Percentiles rank a stretch among this genome's conserved stretches.
phyloP scores from a whole-genome alignment of 2,888 invertebrate genomes.

The Lithophane semibrunnea region DNA sequence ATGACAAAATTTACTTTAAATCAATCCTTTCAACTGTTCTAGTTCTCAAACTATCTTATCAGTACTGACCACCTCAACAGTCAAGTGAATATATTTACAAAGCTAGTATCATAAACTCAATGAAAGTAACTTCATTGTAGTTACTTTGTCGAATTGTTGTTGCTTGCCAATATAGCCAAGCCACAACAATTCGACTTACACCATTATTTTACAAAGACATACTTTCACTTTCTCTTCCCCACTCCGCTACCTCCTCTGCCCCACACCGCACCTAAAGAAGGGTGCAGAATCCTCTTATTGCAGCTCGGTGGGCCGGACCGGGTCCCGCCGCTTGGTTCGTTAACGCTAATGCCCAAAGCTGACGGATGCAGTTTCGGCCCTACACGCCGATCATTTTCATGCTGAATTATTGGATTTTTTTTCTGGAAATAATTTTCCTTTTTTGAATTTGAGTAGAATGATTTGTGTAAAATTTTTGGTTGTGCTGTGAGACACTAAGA shows the following conservation, averaged over 20 bases:
- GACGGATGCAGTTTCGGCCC: constrained; percentile 87
- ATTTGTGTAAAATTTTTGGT: background rate
- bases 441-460: constrained; percentile 5
- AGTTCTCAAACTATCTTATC: too few relatives aligned
- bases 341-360: constrained; percentile 83
- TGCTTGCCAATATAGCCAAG: too few relatives aligned
- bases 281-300: constrained; percentile 90
- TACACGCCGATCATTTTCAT: constrained; percentile 70
- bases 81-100: background rate
- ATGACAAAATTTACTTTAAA: background rate
- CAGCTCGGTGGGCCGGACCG: constrained; percentile 84
- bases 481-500: background rate
- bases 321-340: constrained; percentile 80
- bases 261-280: constrained; percentile 75
- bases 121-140: too few relatives aligned
- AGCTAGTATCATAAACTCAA: background rate
- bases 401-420: constrained; percentile 61
- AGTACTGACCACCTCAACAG: background rate
- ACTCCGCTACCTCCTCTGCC: constrained; percentile 47
- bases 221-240: constrained; percentile 21
- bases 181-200: too few relatives aligned
- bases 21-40: background rate
- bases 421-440: constrained; percentile 24
- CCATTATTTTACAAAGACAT: too few relatives aligned
- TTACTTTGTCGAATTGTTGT: too few relatives aligned